Evolutionary conservation across 1,140 invertebrate species (phyloP).

Genomic region (Hypsibius dujardini): DNA sequence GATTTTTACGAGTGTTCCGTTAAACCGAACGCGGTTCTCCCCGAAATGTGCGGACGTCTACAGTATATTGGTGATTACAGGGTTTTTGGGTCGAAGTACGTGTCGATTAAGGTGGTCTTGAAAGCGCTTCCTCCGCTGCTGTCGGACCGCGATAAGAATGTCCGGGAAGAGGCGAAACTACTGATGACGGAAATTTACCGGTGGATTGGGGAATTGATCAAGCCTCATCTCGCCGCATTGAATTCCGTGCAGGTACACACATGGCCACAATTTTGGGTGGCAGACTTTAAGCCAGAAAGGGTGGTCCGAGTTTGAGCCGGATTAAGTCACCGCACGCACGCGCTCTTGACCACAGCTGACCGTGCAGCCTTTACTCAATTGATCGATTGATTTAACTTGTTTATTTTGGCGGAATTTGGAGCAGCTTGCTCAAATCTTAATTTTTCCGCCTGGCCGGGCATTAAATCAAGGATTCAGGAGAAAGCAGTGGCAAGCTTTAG

Average conservation of each 20-base stretch:
- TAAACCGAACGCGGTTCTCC: background rate
- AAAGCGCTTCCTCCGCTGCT: constrained; percentile 66
- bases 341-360: too few relatives aligned
- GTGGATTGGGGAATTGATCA: constrained; percentile 70
- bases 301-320: too few relatives aligned
- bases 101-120: constrained; percentile 67
- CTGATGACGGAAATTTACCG: constrained; percentile 76
- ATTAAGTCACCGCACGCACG: too few relatives aligned
- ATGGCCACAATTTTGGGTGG: constrained; percentile 6
- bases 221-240: constrained; percentile 61
- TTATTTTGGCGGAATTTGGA: too few relatives aligned
- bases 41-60: constrained; percentile 9
- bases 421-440: too few relatives aligned
- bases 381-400: too few relatives aligned
- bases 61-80: constrained; percentile 30
- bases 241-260: constrained; percentile 55
- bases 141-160: constrained; percentile 74
- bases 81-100: constrained; percentile 77
- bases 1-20: too few relatives aligned
- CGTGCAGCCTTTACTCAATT: too few relatives aligned
- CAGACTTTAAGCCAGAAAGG: too few relatives aligned
- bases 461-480: too few relatives aligned
- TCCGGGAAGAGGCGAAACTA: constrained; percentile 72
- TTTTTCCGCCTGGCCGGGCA: too few relatives aligned
- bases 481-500: too few relatives aligned